Evolutionary conservation across 2,113 vertebrate species (phyloP), one percentile per base, ranked within the genome.

Genomic region (Plotosus lineatus): DNA sequence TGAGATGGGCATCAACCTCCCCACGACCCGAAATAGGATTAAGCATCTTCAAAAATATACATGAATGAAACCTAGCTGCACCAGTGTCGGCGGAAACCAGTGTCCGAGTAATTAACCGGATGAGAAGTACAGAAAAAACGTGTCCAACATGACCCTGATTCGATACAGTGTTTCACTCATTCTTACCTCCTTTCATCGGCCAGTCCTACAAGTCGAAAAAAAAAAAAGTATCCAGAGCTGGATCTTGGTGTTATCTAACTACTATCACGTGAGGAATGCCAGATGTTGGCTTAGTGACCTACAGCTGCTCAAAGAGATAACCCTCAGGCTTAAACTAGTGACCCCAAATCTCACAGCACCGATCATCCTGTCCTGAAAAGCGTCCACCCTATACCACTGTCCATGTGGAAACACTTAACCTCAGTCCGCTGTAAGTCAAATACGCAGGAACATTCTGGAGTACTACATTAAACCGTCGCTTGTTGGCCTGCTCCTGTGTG

Each of bases 231-330:
- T 38, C 26, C 63, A 6, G 28, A 40, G 33, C 12, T 55, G n/a
- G 56, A 51, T 61, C 23, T 9, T 14, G 10, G 11, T 36, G 50
- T 83, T 83, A 77, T 83, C 83, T 85, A 78, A 75, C 58, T 42
- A 60, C 77, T 66, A 86, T 84, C 76, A 65, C 71, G 36, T 79
- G 80, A 82, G 50, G 77, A 80, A 86, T 83, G 86, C 90, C 84
- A 86, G 82, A 86, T 86, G 84, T 78, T 83, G 31, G 15, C 58
- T 77, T 44, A 26, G 66, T 61, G 84, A 79, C 58, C 78, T 69
- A 79, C 84, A 85, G 78, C 84, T 83, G 84, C 50, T 80, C 60
- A 40, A 53, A n/a, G 26, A 78, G 84, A 86, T 86, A 86, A 83
- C 84, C 82, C 72, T 83, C 51, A 65, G 48, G 26, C 74, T 61